Percentiles rank a stretch among this genome's conserved stretches.
phyloP scores from a whole-genome alignment of 2,113 vertebrate species.

The Bungarus multicinctus region DNA sequence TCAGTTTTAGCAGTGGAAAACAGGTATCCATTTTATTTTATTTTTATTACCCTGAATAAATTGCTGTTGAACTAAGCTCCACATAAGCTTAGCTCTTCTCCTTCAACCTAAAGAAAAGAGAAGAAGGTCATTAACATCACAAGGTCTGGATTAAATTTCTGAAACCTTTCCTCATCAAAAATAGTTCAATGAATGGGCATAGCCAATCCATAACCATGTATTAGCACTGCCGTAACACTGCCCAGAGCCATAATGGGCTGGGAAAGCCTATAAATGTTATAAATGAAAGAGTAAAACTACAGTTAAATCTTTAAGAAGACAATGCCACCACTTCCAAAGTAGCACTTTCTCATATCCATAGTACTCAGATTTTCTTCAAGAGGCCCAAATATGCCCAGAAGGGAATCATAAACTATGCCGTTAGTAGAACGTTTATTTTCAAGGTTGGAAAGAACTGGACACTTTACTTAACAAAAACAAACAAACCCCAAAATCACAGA shows the following conservation, averaged over 20 bases:
- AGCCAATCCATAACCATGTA: background rate
- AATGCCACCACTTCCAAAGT: background rate
- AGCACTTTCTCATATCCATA: background rate
- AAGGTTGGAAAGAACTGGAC: background rate
- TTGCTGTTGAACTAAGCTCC: constrained; percentile 93
- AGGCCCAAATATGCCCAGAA: background rate
- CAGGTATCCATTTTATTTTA: constrained; percentile 97
- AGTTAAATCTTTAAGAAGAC: background rate
- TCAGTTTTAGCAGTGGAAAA: constrained; percentile 99
- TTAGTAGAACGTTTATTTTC: background rate
- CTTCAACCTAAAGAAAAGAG: constrained; percentile 71
- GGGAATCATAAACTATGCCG: background rate
- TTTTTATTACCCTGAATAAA: constrained; percentile 97
- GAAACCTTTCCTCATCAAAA: no score
- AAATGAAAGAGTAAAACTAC: background rate
- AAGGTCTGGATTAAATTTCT: background rate
- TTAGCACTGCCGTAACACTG: background rate
- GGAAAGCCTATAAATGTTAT: background rate
- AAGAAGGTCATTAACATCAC: background rate
- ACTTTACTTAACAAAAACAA: background rate
- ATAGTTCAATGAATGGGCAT: background rate
- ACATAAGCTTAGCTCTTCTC: constrained; percentile 86
- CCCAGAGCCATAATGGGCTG: background rate
- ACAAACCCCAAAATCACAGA: background rate
- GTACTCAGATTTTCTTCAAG: background rate